Conservation (phyloP, 2,797 vertebrate species). For the Gymnothorax reevesii region DNA sequence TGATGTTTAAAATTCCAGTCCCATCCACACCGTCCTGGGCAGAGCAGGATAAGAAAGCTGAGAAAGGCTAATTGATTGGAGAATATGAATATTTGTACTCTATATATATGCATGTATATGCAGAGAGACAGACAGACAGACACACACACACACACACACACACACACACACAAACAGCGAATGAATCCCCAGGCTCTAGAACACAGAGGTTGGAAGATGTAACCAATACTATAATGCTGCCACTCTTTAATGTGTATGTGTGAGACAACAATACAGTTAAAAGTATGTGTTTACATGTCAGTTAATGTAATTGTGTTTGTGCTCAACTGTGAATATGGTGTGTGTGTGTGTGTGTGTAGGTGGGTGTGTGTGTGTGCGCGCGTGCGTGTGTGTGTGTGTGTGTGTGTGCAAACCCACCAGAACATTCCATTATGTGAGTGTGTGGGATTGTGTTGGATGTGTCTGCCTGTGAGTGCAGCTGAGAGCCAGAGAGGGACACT, state of each 20-base stretch:
- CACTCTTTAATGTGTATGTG: too few relatives aligned
- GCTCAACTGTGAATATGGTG: too few relatives aligned
- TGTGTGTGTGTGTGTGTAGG: too few relatives aligned
- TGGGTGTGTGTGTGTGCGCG: neutral
- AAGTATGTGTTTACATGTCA: too few relatives aligned
- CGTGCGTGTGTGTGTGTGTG: neutral
- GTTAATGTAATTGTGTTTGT: too few relatives aligned
- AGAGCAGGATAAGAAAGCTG: neutral
- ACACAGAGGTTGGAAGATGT: too few relatives aligned
- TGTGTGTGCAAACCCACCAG: neutral
- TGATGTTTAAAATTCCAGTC: neutral
- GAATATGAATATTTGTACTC: neutral
- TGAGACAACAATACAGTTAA: too few relatives aligned
- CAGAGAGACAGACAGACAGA: neutral
- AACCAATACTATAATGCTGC: too few relatives aligned
- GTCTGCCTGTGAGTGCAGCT: neutral
- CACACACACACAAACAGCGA: neutral
- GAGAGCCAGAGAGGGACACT: too few relatives aligned
- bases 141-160: neutral
- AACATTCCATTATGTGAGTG: neutral
- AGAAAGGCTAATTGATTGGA: constrained; percentile 3
- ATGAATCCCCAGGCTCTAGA: neutral
- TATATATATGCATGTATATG: neutral
- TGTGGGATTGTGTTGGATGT: neutral
- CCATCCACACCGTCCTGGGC: neutral